Conservation (phyloP, 2,888 invertebrate genomes). For the Oscheius onirici region DNA sequence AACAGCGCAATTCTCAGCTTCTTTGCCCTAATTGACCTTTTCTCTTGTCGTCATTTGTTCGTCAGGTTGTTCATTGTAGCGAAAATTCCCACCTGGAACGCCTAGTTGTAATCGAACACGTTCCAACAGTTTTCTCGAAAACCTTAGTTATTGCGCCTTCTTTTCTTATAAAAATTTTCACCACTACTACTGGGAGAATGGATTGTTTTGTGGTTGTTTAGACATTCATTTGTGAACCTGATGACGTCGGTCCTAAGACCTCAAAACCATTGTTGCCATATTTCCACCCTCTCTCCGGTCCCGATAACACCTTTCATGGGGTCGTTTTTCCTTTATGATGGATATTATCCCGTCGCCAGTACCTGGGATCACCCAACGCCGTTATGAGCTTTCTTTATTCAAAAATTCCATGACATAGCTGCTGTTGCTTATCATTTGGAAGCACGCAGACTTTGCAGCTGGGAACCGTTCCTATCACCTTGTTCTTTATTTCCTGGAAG, state of each 20-base stretch:
- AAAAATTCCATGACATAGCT: not conserved
- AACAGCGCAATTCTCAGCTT: constrained; percentile 20
- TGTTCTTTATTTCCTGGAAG: no score
- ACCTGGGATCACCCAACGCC: not conserved
- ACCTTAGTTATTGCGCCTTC: no score
- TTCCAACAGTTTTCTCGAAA: no score
- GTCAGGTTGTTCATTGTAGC: not conserved
- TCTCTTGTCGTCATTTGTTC: not conserved
- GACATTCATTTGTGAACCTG: no score
- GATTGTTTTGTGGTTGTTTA: no score
- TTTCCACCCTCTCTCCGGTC: not conserved
- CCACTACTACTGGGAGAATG: no score
- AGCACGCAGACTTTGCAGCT: no score
- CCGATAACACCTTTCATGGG: constrained; percentile 23
- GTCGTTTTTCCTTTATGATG: constrained; percentile 28
- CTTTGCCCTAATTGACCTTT: constrained; percentile 4
- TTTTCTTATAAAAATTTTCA: no score
- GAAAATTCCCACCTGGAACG: no score
- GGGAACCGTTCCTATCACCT: no score
- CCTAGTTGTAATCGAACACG: no score
- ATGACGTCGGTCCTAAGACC: no score
- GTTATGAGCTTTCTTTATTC: not conserved
- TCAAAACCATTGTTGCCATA: constrained; percentile 1
- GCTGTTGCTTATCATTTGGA: not conserved
- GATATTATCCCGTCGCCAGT: constrained; percentile 1